Percentiles rank a stretch among this genome's conserved stretches.
phyloP scores from a whole-genome alignment of 1,140 invertebrate genomes.

The Plectrocnemia conspersa region DNA sequence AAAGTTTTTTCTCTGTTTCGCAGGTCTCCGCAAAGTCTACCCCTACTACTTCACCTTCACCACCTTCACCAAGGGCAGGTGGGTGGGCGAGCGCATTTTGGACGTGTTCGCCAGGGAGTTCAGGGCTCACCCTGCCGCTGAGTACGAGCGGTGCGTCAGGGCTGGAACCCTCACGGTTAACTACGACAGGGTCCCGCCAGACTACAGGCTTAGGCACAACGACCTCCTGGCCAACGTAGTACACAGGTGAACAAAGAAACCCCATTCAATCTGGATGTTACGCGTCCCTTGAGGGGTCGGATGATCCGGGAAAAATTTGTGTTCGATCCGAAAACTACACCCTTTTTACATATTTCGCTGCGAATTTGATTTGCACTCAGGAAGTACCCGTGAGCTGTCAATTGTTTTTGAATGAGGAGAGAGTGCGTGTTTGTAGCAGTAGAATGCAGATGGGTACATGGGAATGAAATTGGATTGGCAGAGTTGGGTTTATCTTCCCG shows the following conservation, averaged over 20 bases:
- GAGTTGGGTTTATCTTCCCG: no score
- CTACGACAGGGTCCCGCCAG: conserved; percentile 84
- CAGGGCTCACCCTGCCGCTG: conserved; percentile 83
- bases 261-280: no score
- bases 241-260: conserved; percentile 79
- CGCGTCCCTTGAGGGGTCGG: conserved; percentile 6
- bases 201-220: conserved; percentile 91
- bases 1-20: conserved; percentile 27
- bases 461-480: no score
- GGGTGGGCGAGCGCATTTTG: conserved; percentile 91
- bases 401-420: no score
- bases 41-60: conserved; percentile 98
- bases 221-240: conserved; percentile 92
- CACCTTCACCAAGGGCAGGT: conserved; percentile 94
- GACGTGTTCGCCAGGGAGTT: conserved; percentile 95
- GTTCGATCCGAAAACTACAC: conserved; percentile 8
- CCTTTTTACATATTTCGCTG: no score
- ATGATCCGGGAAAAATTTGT: no score
- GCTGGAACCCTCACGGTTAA: conserved; percentile 91
- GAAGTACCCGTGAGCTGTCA: no score
- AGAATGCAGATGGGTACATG: no score
- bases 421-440: no score
- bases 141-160: conserved; percentile 86
- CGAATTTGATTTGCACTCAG: no score
- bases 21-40: conserved; percentile 95